These are phyloP conservation scores for Macropodus opercularis DNA, from an alignment of 2,797 vertebrate species.

Conservation along the genomic window DNA sequence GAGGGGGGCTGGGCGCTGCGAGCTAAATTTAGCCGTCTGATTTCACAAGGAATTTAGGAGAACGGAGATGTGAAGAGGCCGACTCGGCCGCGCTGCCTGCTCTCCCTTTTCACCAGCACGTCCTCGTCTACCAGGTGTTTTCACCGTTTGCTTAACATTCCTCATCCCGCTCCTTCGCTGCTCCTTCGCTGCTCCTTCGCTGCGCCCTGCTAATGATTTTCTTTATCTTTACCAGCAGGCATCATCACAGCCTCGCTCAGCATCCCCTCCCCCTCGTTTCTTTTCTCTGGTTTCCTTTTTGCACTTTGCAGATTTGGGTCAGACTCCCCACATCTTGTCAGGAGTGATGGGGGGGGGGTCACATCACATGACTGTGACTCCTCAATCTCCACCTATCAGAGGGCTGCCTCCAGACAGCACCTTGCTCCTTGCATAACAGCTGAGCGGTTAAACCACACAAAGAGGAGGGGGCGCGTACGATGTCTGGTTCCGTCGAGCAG, in stretches of 20 bases:
- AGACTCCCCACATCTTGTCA: slow-evolving; percentile 58
- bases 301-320: slow-evolving; percentile 77
- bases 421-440: slow-evolving; percentile 51
- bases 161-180: slow-evolving; percentile 4
- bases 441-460: slow-evolving; percentile 26
- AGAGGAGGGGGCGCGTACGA: background rate
- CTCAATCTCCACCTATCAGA: slow-evolving; percentile 45
- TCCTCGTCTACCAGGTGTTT: slow-evolving; percentile 25
- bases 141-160: slow-evolving; percentile 5
- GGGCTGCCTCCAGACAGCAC: slow-evolving; percentile 28
- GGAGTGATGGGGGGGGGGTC: background rate
- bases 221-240: slow-evolving; percentile 65
- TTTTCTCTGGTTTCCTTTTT: slow-evolving; percentile 41
- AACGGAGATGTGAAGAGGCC: slow-evolving; percentile 75
- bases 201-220: slow-evolving; percentile 42
- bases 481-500: slow-evolving; percentile 34
- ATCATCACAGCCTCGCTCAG: slow-evolving; percentile 57
- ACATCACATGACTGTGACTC: slow-evolving; percentile 46
- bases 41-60: slow-evolving; percentile 82
- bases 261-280: slow-evolving; percentile 18
- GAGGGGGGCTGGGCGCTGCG: slow-evolving; percentile 51
- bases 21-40: slow-evolving; percentile 81
- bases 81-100: slow-evolving; percentile 29
- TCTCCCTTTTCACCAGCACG: slow-evolving; percentile 20
- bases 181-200: slow-evolving; percentile 1